These are phyloP conservation scores for Hiodon tergisus DNA, from an alignment of 2,113 vertebrate genomes.

Conservation along the genomic window DNA sequence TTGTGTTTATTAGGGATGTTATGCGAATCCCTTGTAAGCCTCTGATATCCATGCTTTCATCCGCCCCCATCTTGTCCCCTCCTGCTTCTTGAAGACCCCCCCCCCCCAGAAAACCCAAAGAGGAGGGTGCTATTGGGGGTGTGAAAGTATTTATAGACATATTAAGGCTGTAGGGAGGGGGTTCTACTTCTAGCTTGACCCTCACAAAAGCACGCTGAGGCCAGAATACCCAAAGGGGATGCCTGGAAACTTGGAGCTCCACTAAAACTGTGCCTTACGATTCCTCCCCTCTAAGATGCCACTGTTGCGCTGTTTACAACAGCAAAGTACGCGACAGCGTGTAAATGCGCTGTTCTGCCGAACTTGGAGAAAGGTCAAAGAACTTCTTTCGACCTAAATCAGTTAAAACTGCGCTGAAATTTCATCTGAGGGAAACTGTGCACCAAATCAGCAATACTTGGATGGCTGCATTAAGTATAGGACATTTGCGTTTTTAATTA, in stretches of 20 bases:
- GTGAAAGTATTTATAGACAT: conserved; percentile 48
- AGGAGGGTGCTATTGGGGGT: conserved; percentile 44
- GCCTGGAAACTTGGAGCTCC: neutral
- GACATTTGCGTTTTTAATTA: too few relatives aligned
- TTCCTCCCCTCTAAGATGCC: neutral
- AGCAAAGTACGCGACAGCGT: neutral
- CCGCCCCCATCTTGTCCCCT: neutral
- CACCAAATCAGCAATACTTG: too few relatives aligned
- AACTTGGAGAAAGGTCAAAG: neutral
- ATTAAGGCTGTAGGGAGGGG: conserved; percentile 27
- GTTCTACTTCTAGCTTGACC: conserved; percentile 23
- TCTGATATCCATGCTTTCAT: conserved; percentile 18
- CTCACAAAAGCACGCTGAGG: conserved; percentile 18
- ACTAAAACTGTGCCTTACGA: neutral
- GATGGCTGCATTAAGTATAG: too few relatives aligned
- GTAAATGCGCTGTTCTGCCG: conserved; percentile 8
- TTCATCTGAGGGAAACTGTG: neutral
- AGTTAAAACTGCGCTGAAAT: neutral
- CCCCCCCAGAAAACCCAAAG: neutral
- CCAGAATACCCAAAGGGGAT: neutral
- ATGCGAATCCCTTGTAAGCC: conserved; percentile 26
- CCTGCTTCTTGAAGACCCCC: conserved; percentile 24
- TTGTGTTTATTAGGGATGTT: conserved; percentile 16
- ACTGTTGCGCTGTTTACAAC: conserved; percentile 11
- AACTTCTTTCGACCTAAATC: neutral